These are phyloP conservation scores for Labeo rohita DNA, from an alignment of 2,113 vertebrate genomes.

Conservation along the genomic window DNA sequence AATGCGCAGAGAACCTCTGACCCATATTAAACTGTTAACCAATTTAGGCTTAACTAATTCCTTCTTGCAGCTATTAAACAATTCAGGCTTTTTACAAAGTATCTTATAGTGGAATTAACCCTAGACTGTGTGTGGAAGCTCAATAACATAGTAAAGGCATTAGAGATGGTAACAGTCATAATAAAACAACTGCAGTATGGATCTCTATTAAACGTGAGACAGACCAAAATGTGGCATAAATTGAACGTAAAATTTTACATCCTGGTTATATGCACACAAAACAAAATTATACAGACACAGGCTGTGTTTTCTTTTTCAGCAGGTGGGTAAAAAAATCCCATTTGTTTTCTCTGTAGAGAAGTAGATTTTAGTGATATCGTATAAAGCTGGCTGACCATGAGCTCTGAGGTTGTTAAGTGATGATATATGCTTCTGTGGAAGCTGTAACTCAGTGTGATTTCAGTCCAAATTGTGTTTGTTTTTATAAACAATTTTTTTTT, in stretches of 20 bases:
- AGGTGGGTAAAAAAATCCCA: neutral
- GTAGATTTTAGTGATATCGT: constrained; percentile 1
- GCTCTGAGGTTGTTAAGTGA: constrained; percentile 31
- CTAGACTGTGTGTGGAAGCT: neutral
- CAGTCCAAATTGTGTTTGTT: constrained; percentile 10
- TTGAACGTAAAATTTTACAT: neutral
- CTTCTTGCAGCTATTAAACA: neutral
- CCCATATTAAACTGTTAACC: constrained; percentile 1
- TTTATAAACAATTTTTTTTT: constrained; percentile 18
- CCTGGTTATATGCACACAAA: neutral
- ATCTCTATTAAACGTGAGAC: neutral
- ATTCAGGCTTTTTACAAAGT: neutral
- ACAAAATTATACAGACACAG: neutral
- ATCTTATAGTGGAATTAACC: neutral
- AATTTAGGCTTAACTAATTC: neutral
- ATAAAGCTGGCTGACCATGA: neutral
- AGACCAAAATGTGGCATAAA: neutral
- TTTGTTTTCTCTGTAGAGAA: neutral
- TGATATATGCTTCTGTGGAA: constrained; percentile 2
- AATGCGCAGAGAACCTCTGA: constrained; percentile 7
- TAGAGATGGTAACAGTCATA: neutral
- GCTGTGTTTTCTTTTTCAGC: neutral
- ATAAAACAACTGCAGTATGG: neutral
- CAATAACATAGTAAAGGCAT: neutral
- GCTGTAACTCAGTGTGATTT: neutral